Conservation (phyloP, 2,113 vertebrate species). For the Ovibos moschatus region DNA sequence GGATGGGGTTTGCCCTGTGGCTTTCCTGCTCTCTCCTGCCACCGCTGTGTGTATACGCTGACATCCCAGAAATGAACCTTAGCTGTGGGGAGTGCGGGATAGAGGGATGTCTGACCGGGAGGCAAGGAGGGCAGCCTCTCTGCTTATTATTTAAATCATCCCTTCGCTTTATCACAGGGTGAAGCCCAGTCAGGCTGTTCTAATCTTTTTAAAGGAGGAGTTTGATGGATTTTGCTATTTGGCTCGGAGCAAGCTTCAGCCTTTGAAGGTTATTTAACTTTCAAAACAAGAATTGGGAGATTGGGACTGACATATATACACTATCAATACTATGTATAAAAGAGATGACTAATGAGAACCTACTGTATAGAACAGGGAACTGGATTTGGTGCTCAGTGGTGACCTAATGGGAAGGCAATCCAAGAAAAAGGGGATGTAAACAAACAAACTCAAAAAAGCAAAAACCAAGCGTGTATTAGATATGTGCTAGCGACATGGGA, state of each 20-base stretch:
- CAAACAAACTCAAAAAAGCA: not conserved
- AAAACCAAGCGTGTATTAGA: not conserved
- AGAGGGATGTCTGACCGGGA: not conserved
- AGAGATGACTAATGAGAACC: not conserved
- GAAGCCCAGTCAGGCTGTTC: not conserved
- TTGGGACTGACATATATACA: not conserved
- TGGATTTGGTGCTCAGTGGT: not conserved
- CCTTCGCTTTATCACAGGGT: not conserved
- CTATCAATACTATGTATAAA: not conserved
- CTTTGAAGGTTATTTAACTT: not conserved
- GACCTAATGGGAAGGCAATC: not conserved
- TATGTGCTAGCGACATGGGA: not conserved
- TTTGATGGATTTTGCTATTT: not conserved
- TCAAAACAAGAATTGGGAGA: not conserved
- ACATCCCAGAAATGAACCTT: too few species aligned
- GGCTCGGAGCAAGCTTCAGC: not conserved
- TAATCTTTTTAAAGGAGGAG: not conserved
- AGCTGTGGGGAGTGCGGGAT: too few species aligned
- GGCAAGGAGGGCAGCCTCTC: not conserved
- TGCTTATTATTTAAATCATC: conserved; percentile 64
- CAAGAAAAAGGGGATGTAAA: not conserved
- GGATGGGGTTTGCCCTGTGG: too few species aligned
- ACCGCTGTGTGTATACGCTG: too few species aligned
- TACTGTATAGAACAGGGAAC: not conserved
- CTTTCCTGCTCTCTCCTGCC: too few species aligned